Conservation (phyloP, 2,113 vertebrate species). For the Marmota monax region DNA sequence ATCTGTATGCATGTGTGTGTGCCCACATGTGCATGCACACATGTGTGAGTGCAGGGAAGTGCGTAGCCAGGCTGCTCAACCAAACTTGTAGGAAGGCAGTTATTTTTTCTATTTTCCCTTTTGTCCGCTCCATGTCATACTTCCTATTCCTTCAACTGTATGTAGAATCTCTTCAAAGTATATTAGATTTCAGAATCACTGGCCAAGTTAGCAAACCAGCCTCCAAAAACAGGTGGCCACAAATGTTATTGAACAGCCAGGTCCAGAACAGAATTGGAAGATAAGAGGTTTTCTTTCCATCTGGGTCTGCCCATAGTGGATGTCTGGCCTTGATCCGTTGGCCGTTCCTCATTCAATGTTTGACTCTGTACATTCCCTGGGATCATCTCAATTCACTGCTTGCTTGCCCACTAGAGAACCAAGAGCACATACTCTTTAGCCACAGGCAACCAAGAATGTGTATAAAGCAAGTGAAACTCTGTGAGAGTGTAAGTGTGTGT, state of each 20-base stretch:
- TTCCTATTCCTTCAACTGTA: neutral
- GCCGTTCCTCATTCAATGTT: neutral
- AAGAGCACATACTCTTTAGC: neutral
- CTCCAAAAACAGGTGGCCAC: neutral
- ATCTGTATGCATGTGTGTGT: neutral
- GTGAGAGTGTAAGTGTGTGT: neutral
- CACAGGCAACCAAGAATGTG: neutral
- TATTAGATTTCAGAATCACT: neutral
- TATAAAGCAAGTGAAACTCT: neutral
- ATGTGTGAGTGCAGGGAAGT: neutral
- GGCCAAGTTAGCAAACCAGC: neutral
- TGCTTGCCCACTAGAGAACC: neutral
- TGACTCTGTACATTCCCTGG: neutral
- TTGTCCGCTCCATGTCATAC: neutral
- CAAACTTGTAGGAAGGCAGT: neutral
- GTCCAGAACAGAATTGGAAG: neutral
- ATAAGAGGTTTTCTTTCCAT: neutral
- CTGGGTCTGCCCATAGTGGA: neutral
- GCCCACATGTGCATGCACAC: neutral
- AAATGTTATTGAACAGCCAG: neutral
- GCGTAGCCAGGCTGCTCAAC: neutral
- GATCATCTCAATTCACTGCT: neutral
- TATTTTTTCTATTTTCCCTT: neutral
- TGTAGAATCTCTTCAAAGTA: neutral
- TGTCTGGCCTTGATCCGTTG: neutral